Evolutionary conservation across 2,113 vertebrate species (phyloP).

Genomic region (Chamaetylas fuelleborni): DNA sequence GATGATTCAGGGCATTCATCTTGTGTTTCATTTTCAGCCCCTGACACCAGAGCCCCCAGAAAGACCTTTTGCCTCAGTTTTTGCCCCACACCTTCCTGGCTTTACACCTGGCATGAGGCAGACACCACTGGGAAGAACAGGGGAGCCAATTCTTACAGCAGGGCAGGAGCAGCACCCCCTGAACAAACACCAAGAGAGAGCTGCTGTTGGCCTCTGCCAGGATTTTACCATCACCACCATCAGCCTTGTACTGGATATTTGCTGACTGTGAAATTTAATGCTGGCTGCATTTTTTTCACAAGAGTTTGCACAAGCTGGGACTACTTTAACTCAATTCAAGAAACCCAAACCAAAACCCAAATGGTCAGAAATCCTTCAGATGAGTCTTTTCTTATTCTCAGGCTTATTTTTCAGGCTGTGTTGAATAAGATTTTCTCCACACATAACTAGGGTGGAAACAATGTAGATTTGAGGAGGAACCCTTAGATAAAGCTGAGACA

Average conservation of each 20-base stretch:
- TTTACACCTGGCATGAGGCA: background rate
- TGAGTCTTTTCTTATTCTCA: background rate
- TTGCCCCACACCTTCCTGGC: background rate
- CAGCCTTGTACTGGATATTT: background rate
- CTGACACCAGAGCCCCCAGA: background rate
- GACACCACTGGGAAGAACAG: accelerated
- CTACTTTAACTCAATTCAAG: background rate
- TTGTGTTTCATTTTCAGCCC: background rate
- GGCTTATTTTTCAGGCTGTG: background rate
- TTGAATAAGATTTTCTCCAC: background rate
- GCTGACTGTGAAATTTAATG: background rate
- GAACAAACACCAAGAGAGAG: no score
- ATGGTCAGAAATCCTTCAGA: background rate
- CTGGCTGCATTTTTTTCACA: background rate
- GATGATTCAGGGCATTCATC: background rate
- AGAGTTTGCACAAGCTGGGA: background rate
- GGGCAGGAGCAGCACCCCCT: background rate
- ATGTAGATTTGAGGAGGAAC: background rate
- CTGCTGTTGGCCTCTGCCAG: background rate
- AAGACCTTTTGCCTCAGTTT: background rate
- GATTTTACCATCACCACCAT: background rate
- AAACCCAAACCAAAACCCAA: background rate
- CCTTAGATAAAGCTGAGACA: background rate
- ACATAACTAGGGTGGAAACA: background rate
- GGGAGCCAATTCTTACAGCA: background rate